Evolutionary conservation across 2,113 vertebrate genomes (phyloP), one percentile per base, ranked within the genome.

Genomic region (Mixornis gularis): DNA sequence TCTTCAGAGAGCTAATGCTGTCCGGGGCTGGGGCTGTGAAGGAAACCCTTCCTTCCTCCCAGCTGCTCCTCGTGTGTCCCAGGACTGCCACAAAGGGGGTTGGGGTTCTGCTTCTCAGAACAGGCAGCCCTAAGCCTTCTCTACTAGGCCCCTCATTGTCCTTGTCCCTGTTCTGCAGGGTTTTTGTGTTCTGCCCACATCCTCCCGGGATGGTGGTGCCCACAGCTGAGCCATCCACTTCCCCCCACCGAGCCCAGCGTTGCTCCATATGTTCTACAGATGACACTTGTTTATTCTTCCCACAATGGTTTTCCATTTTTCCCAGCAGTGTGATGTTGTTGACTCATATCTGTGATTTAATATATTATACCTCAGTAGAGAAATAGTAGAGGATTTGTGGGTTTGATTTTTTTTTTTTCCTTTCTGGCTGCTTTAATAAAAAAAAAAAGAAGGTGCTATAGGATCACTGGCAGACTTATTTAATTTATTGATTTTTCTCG

Each of bases 311-410:
- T 82, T 55, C 71, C 71, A 36, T 79, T 92, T 92, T 96, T 93
- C 95, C 87, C 92, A 96, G 79, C 92, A 96, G 89, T 87, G 43
- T 83, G 95, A 16, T 79, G 29, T 36, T 92, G 29, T 89, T 91
- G 55, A 83, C 55, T 94, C 74, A 4, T 77, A 63, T 59, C 38
- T 87, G 5, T 38, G 58, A 63, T 79, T 91, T 89, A 65, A 91
- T 82, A 13, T 24, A 17, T 44, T 85, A 12, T n/a, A 69, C 30
- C 46, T 82, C 55, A 79, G 41, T 36, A 86, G 58, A 46, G 66
- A 94, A 85, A 77, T 66, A 41, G 29, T 55, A 49, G 36, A 76
- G 46, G 34, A 52, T 40, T 93, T 79, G 34, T 38, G 9, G 17
- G 5, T 49, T 48, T 44, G 12, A 6, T 12, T n/a, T 18, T 26